Base-by-base conservation (phyloP, 1,140 invertebrate species). In the Penaeus vannamei region DNA sequence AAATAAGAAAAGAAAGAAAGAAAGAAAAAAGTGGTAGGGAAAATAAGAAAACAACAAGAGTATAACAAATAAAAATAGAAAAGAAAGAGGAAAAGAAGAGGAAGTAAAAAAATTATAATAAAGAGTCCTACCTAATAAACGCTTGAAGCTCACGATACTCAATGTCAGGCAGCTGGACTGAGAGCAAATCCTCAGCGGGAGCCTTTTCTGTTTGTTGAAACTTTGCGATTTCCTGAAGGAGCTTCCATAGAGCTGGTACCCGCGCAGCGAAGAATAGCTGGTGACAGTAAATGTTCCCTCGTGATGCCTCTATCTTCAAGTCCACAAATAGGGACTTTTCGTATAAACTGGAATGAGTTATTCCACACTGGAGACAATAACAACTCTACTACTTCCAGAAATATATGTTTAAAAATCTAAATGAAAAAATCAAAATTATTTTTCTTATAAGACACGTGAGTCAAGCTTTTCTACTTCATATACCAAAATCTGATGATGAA, bases 321-420 rank as follows among this genome's bases (percentile, higher is more conserved):
- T 90, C 89, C 69, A 90, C 89, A 80, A 90, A 86, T n/a, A 83
- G 84, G 29, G 89, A 90, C 72, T 90, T 90, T 69, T 90, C 85
- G 76, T 86, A 90, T 23, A 90, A 79, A 64, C 89, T 90, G 89
- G 14, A 82, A 76, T 36, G 36, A 36, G 59, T 42, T 46, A 53
- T 53, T 53, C 53, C 53, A 14, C 53, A 53, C 53, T 53, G 53
- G 17, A 53, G 53, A 53, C 12, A 53, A 14, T 53, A 17, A 53
- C 53, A 53, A 12, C 53, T 53, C 53, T 12, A 53, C 53, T 53
- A 53, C 53, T 10, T 10, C 17, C 17, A 12, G 53, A 7, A 42
- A 42, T 42, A 42, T 7, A 42, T 42, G 4, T 42, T 42, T 7
- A 42, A 42, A 42, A 42, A 7, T 42, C 53, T 53, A 53, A 53